Percentiles rank a stretch among this genome's conserved stretches.
Conservation (phyloP, 35 echinoderm and acorn worm species). For the Patiria miniata region DNA sequence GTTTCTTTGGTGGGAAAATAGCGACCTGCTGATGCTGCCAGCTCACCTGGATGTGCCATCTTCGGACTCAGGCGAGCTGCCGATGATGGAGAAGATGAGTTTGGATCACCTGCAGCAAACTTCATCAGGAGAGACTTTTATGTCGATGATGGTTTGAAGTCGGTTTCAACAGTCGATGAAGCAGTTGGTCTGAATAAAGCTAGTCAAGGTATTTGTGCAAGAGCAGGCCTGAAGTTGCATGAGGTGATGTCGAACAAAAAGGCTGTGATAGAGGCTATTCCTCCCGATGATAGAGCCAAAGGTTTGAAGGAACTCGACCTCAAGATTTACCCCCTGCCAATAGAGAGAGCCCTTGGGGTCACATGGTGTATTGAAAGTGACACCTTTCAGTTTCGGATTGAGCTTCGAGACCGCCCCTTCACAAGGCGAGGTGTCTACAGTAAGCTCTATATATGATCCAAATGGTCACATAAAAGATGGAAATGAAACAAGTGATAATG, state of each 20-base stretch:
- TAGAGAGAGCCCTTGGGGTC: slow-evolving; percentile 49
- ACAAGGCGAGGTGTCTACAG: slow-evolving; percentile 61
- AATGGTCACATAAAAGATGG: slow-evolving; percentile 49
- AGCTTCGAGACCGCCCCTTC: slow-evolving; percentile 43
- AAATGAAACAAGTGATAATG: too few species aligned
- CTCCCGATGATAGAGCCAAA: slow-evolving; percentile 40
- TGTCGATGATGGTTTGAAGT: slow-evolving; percentile 78
- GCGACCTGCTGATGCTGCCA: slow-evolving; percentile 62
- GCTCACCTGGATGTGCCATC: slow-evolving; percentile 73
- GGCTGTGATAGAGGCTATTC: slow-evolving; percentile 36
- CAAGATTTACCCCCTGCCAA: slow-evolving; percentile 11
- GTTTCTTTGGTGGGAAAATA: slow-evolving; percentile 77
- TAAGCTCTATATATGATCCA: slow-evolving; percentile 67
- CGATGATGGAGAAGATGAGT: slow-evolving; percentile 41
- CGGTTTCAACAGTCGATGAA: slow-evolving; percentile 42
- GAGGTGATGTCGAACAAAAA: slow-evolving; percentile 43
- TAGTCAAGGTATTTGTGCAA: slow-evolving; percentile 45
- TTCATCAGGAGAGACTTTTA: slow-evolving; percentile 70
- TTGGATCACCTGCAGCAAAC: slow-evolving; percentile 45
- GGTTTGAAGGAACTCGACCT: slow-evolving; percentile 43
- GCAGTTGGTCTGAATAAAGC: slow-evolving; percentile 44
- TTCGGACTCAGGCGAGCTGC: slow-evolving; percentile 71
- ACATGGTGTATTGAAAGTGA: slow-evolving; percentile 59
- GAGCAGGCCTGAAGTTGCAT: slow-evolving; percentile 54
- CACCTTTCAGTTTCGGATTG: slow-evolving; percentile 50